phyloP scores from a whole-genome alignment of 1,140 invertebrate genomes.

The Venturia canescens region DNA sequence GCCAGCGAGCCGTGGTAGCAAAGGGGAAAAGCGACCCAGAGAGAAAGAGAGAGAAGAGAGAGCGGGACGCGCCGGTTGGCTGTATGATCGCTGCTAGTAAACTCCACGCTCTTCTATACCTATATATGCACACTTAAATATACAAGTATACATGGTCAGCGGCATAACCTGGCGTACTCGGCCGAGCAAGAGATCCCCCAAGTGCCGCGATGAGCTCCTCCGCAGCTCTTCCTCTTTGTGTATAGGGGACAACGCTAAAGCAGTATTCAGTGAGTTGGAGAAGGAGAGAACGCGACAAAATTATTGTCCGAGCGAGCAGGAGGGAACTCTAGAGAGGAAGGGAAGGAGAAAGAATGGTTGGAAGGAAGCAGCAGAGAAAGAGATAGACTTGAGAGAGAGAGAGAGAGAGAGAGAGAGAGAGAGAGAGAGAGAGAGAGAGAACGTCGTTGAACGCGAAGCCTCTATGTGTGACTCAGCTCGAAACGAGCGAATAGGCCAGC shows the following conservation, averaged over 20 bases:
- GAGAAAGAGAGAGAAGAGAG: slow-evolving; percentile 20
- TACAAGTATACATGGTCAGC: slow-evolving; percentile 26
- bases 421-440: background rate
- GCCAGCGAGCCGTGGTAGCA: slow-evolving; percentile 51
- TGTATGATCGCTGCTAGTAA: slow-evolving; percentile 16
- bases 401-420: slow-evolving; percentile 28
- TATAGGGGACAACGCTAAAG: slow-evolving; percentile 20
- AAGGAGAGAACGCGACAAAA: slow-evolving; percentile 43
- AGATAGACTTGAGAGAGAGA: background rate
- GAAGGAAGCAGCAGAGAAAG: slow-evolving; percentile 22
- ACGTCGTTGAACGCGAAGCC: background rate
- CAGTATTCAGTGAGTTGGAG: slow-evolving; percentile 13
- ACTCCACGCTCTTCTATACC: background rate
- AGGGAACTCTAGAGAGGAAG: background rate
- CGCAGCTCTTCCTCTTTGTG: slow-evolving; percentile 41
- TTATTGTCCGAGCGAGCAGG: slow-evolving; percentile 18
- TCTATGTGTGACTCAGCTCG: slow-evolving; percentile 65
- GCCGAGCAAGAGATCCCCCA: slow-evolving; percentile 40
- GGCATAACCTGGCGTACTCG: slow-evolving; percentile 31
- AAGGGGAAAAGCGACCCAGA: slow-evolving; percentile 52
- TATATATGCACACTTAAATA: background rate
- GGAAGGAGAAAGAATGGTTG: slow-evolving; percentile 31
- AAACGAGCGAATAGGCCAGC: slow-evolving; percentile 66
- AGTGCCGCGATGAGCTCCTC: slow-evolving; percentile 47
- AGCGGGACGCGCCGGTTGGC: slow-evolving; percentile 41